phyloP scores from a whole-genome alignment of 2,113 vertebrate species.

The Campylomormyrus tamandua region DNA sequence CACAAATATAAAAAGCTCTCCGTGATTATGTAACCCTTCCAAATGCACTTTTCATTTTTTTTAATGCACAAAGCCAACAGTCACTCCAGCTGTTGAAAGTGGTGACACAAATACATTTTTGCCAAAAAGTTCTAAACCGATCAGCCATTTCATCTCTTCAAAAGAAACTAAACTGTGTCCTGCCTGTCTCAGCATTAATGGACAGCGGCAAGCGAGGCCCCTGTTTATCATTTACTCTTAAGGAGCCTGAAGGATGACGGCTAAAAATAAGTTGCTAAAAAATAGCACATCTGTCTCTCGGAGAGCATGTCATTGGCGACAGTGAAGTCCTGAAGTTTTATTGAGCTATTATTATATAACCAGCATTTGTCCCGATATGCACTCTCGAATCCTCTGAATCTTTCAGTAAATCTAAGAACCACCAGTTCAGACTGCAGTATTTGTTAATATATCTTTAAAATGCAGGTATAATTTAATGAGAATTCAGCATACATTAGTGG shows the following conservation, averaged over 20 bases:
- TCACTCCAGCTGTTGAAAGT: not conserved
- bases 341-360: not conserved
- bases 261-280: slow-evolving; percentile 21
- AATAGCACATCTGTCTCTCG: not conserved
- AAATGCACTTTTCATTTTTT: not conserved
- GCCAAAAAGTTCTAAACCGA: not conserved
- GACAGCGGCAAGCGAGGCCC: not conserved
- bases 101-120: not conserved
- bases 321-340: not conserved
- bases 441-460: not conserved
- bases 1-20: not conserved
- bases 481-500: not conserved
- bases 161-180: slow-evolving; percentile 12
- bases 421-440: not conserved
- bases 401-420: not conserved
- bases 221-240: not conserved
- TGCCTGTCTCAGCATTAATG: slow-evolving; percentile 22
- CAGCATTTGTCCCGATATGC: not conserved
- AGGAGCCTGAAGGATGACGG: not conserved
- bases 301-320: slow-evolving; percentile 20
- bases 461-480: not conserved
- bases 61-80: not conserved
- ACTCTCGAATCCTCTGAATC: not conserved
- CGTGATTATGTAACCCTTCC: not conserved
- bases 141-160: not conserved